Evolutionary conservation across 2,797 vertebrate genomes (phyloP), one percentile per base, ranked within the genome.

Genomic region (Lepus oiostolus): DNA sequence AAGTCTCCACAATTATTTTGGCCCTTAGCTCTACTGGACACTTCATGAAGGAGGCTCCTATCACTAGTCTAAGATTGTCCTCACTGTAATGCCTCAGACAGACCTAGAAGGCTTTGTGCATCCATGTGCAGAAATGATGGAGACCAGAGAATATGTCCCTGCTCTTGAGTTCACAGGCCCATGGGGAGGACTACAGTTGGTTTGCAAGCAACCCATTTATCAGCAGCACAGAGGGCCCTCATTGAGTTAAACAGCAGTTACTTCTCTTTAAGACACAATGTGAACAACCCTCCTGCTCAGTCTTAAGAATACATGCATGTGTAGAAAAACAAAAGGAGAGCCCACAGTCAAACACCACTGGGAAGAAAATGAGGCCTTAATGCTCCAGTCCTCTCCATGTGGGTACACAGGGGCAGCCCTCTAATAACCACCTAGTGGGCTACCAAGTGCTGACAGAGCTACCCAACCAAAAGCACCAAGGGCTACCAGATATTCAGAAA

Each of bases 341-440:
- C 82, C 67, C 38, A 87, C 85, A 89, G 74, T 67, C 62, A 30
- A 84, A 63, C 14, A n/a, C 84, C 63, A 58, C 90, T 16, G 60
- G 71, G 90, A 86, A n/a, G 85, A 90, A 95, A 95, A 96, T n/a
- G 82, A 94, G 88, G 75, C 76, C 14, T 0, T 6, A 96, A 95
- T 5, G 28, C 74, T 60, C 74, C 35, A 54, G 80, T 72, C 30
- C 94, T 71, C 28, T 68, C 65, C n/a, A 82, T 13, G 75, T 90
- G 92, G 77, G 93, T 58, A 62, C 60, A 38, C 14, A 95, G 63
- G 71, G 96, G 47, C 76, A 6, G 90, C 58, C 95, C 91, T 96
- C 92, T 96, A 95, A 97, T 95, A 93, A 92, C 80, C 85, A 26
- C 67, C 52, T 26, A 74, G 42, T 4, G 26, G 32, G 54, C 54